Evolutionary conservation across 2,888 invertebrate species (phyloP).

Genomic region (Autographa gamma): DNA sequence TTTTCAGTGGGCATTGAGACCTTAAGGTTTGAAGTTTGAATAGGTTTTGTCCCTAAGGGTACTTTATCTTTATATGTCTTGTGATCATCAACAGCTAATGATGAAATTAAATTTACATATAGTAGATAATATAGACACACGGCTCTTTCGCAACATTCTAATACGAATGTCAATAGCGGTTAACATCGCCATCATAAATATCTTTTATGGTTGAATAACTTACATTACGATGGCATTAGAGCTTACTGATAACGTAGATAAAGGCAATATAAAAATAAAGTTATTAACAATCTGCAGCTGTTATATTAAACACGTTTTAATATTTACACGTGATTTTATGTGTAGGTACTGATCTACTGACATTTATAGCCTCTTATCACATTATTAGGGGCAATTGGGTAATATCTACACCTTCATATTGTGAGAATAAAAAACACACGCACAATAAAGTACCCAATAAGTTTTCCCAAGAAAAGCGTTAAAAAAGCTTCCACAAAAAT

Average conservation of each 20-base stretch:
- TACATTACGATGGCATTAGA: neutral
- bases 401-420: neutral
- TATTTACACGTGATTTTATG: constrained; percentile 13
- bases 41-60: no score
- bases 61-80: no score
- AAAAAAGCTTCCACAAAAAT: neutral
- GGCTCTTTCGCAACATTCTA: neutral
- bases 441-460: no score
- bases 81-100: no score
- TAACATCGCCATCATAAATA: constrained; percentile 6
- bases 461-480: no score
- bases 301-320: constrained; percentile 20
- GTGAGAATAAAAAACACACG: no score
- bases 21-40: neutral
- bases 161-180: neutral
- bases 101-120: no score
- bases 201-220: constrained; percentile 6
- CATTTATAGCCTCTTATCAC: constrained; percentile 14
- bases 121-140: neutral
- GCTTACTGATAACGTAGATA: constrained; percentile 8
- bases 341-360: neutral
- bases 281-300: constrained; percentile 6
- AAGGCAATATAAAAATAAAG: constrained; percentile 7
- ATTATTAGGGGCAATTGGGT: constrained; percentile 8
- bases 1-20: neutral